Evolutionary conservation across 2,888 invertebrate genomes (phyloP).

Genomic region (Sympetrum striolatum): DNA sequence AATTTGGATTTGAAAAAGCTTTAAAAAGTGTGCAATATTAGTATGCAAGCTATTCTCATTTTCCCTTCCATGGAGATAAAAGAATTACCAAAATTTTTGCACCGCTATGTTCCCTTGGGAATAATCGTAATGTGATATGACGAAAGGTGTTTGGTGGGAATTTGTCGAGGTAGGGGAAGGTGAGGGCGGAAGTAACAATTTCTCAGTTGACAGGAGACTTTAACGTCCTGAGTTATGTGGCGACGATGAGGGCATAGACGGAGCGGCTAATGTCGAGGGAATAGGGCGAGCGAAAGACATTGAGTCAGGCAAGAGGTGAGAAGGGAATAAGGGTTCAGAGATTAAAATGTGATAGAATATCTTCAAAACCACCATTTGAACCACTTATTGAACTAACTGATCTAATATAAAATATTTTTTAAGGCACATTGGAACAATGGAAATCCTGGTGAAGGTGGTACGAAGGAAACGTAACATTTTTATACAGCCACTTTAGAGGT

Average conservation of each 20-base stretch:
- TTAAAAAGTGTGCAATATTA: too few species aligned
- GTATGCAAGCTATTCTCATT: neutral
- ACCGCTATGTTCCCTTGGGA: neutral
- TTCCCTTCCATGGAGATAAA: neutral
- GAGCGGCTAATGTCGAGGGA: neutral
- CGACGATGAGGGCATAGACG: constrained; percentile 15
- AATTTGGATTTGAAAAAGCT: too few species aligned
- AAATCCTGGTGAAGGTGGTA: too few species aligned
- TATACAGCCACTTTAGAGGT: too few species aligned
- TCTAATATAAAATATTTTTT: too few species aligned
- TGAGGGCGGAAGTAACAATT: constrained; percentile 33
- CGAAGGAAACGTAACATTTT: too few species aligned
- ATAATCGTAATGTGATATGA: constrained; percentile 4
- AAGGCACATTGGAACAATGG: too few species aligned
- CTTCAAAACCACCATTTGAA: too few species aligned
- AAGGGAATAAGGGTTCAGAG: neutral
- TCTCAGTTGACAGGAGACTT: constrained; percentile 18
- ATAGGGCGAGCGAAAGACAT: neutral
- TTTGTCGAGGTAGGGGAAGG: neutral
- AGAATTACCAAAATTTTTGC: neutral
- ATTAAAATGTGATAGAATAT: too few species aligned
- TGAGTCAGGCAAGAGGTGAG: neutral
- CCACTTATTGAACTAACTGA: too few species aligned
- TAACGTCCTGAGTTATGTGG: constrained; percentile 32
- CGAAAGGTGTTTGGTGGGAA: neutral